Conservation (phyloP, 2,797 vertebrate species). For the Odontamblyopus lacepedii region DNA sequence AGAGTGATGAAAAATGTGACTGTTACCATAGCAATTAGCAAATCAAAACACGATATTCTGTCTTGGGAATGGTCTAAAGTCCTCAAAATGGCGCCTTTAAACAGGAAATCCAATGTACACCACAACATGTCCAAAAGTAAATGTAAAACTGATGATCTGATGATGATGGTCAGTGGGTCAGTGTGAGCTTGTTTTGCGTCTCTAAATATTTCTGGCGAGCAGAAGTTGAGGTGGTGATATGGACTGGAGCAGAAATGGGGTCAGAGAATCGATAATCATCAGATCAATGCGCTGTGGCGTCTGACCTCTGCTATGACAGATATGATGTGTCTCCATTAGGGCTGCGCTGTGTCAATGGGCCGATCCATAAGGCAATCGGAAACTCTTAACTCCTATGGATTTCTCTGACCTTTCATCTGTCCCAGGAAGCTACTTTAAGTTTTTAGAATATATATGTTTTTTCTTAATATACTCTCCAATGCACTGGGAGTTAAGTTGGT, state of each 20-base stretch:
- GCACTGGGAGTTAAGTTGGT: background rate
- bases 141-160: background rate
- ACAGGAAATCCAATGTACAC: too few relatives aligned
- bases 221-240: background rate
- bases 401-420: background rate
- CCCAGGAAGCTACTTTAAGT: background rate
- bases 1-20: too few relatives aligned
- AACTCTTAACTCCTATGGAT: constrained; percentile 23
- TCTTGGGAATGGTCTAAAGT: too few relatives aligned
- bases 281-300: background rate
- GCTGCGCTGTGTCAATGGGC: constrained; percentile 13
- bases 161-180: background rate
- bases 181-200: background rate
- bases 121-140: background rate
- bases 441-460: background rate
- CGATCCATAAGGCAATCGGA: constrained; percentile 12
- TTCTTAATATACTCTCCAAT: background rate
- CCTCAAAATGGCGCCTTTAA: too few relatives aligned
- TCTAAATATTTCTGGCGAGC: background rate
- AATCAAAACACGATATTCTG: too few relatives aligned
- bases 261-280: constrained; percentile 12
- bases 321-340: constrained; percentile 13
- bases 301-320: constrained; percentile 13
- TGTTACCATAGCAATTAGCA: too few relatives aligned
- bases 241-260: constrained; percentile 6